Evolutionary conservation across 2,888 invertebrate species (phyloP), one percentile per base, ranked within the genome.

Genomic region (Lithophane leautieri): DNA sequence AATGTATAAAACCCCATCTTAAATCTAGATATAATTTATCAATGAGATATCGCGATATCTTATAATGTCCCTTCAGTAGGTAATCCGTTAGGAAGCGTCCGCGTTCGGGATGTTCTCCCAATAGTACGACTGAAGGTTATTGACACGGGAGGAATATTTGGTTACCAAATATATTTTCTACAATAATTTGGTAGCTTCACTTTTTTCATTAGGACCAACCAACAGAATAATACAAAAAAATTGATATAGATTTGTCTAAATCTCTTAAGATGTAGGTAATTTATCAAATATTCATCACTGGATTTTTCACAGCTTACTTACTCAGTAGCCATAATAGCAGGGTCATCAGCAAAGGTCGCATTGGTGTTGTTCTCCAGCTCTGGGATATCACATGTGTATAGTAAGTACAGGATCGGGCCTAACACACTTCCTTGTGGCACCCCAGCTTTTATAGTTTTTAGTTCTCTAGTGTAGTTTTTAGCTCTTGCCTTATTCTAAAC

Each of bases 1-100:
- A 68, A 54, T 68, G 40, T 34, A 54, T 47, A 58, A 63, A 50
- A 42, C 28, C 47, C 42, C 40, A 68, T 56, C 61, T 60, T 63
- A 67, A 73, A 68, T 58, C 83, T 60, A 58, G 73, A 73, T 69
- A 72, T 65, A 78, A 78, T 79, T 79, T 70, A 85, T 84, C 76
- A 76, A 70, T 63, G 69, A 61, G 84, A 76, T 76, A 74, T 79
- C 73, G 56, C 60, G 62, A 61, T 80, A 56, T 79, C 76, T 72
- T 67, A 73, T 63, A 73, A 76, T 62, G 68, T 66, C 62, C 81
- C 68, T 67, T 58, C 63, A 56, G 68, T 52, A 50, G 52, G 66
- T 86, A 75, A 76, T 83, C 73, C 71, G 71, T 68, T 63, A 67
- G 70, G 74, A 63, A 44, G 34, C 44, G 54, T 71, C 68, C 71